Base-by-base conservation (phyloP, 2,113 vertebrate species). In the Trochalopteron elliotii region DNA sequence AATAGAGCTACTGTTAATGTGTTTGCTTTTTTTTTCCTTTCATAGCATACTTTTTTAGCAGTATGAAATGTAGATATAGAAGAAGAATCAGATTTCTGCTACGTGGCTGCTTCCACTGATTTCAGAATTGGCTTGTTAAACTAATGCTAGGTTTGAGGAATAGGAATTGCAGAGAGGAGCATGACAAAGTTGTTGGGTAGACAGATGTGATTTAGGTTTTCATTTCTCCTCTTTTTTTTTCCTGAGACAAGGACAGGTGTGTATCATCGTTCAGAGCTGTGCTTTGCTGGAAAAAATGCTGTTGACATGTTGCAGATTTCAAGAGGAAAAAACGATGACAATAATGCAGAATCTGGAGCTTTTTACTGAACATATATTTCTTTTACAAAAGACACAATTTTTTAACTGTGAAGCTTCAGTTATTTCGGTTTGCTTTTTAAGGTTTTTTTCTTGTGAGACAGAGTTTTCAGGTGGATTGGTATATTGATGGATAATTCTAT, bases 101-200 rank as follows among this genome's bases (percentile, higher is more conserved):
- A 0, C 1, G 3, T 77, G 59, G 27, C 78, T 90, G 33, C 60
- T 88, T 74, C 20, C 39, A 23, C 47, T 39, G 27, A 37, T 67
- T 75, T 56, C 40, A 8, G 47, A 76, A 75, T 44, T 0, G 5
- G 14, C 76, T 71, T 52, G 31, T 86, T 94, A 74, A 89, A 57
- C 50, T 65, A 78, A n/a, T 56, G 7, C 22, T 63, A 25, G 39
- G 27, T 65, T 75, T 67, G 65, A 70, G 67, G 64, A 79, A 56
- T 39, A 65, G 50, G 49, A 80, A 56, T 86, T 92, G 77, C 59
- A 37, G 78, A 94, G 52, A 83, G 28, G 68, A 88, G 55, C 3
- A 1, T 87, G 91, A 86, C 89, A 79, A 95, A 86, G 94, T 96
- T 88, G 27, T 90, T 83, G 68, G 72, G 72, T 57, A 89, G 83